A percentile compares a stretch with the other conserved stretches of the same genome.
Conservation (phyloP, 2,113 vertebrate species). For the cattle (Bos taurus) region DNA sequence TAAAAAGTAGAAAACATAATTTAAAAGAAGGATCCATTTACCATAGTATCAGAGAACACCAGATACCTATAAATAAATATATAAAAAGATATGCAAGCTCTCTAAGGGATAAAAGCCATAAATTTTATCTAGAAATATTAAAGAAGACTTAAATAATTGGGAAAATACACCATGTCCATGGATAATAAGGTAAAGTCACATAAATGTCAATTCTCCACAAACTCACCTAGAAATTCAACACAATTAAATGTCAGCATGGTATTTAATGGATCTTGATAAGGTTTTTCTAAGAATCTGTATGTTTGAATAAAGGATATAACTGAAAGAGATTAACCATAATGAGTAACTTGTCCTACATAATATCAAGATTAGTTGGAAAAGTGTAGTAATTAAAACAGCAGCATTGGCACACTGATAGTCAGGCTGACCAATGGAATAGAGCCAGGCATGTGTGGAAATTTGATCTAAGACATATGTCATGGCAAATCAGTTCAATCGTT, state of each 20-base stretch:
- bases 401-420: neutral
- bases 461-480: neutral
- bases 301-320: neutral
- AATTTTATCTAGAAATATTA: neutral
- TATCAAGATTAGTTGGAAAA: neutral
- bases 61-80: neutral
- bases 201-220: neutral
- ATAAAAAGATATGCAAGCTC: neutral
- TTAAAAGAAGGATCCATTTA: neutral
- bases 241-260: neutral
- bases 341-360: neutral
- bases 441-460: accelerated
- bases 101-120: neutral
- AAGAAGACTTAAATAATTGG: neutral
- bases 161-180: neutral
- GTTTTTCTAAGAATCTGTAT: neutral
- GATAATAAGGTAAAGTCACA: neutral
- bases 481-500: neutral
- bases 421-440: neutral
- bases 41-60: neutral
- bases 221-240: neutral
- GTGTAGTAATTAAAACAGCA: neutral
- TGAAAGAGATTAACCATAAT: neutral
- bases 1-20: neutral
- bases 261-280: neutral